Base-by-base conservation (phyloP, 2,797 vertebrate species). In the Rhabdophis nuchalis region DNA sequence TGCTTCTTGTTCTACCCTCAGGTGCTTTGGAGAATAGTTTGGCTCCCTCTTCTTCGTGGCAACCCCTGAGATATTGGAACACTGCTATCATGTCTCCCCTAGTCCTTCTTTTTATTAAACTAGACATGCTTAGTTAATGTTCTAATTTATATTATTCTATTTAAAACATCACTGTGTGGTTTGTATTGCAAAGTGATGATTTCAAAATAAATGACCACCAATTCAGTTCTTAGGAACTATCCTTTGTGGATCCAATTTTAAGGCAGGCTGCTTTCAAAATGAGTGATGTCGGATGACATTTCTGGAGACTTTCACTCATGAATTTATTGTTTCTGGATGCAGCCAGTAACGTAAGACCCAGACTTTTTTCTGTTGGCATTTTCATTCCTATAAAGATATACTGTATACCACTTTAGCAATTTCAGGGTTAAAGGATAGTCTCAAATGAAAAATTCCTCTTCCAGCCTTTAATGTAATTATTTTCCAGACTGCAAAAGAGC, bases 241-340 rank as follows among this genome's bases (percentile, higher is more conserved):
- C 58, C 92, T 91, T 88, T 68, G 93, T 32, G 23, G 92, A 60
- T 88, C 91, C 77, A 64, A 87, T 93, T 90, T 93, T 11, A 36
- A 64, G 60, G 82, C 4, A 5, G 2, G 18, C 25, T 86, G 90
- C 86, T 91, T 93, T 93, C 87, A 77, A 90, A 93, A n/a, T 1
- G 0, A 92, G 54, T 10, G 16, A 93, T 11, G 23, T 27, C 50
- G 6, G 94, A 92, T 94, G 90, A 94, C 94, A 93, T 94, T 93
- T 92, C 90, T 94, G 88, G 86, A 94, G 94, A 95, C 53, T 89
- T 0, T 91, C 93, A 91, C 93, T 93, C 27, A 36, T n/a, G 50
- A 0, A 0, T 13, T 64, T 57, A 92, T 53, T 68, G 87, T n/a
- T 50, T 89, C 56, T 16, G 82, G 52, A 89, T 25, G n/a, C 57